Conservation (phyloP, 1,140 invertebrate species). For the Bombus soroeensis region DNA sequence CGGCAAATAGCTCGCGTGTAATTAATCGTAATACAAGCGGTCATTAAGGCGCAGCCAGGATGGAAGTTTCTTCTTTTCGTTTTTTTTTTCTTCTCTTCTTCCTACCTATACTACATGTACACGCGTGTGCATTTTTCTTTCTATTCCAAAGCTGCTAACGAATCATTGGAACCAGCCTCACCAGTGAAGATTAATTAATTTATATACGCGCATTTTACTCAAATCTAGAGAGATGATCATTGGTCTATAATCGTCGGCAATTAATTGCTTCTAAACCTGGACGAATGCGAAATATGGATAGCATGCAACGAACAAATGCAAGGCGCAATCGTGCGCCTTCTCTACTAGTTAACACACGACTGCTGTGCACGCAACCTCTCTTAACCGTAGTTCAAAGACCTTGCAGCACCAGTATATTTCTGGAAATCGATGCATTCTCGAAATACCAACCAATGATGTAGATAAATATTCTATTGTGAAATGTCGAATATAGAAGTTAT, state of each 20-base stretch:
- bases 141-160: not conserved
- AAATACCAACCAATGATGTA: not conserved
- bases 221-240: not conserved
- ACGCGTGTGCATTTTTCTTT: not conserved
- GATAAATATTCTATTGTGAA: not conserved
- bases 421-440: constrained; percentile 54
- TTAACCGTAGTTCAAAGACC: constrained; percentile 63
- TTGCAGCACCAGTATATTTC: constrained; percentile 57
- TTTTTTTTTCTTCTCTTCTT: not conserved
- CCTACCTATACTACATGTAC: too few species aligned
- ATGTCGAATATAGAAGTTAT: too few species aligned
- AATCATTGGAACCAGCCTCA: not conserved
- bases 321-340: not conserved
- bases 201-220: constrained; percentile 45
- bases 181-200: constrained; percentile 55
- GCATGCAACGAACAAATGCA: constrained; percentile 20
- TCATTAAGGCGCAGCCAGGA: constrained; percentile 29
- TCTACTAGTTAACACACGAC: not conserved
- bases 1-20: constrained; percentile 59
- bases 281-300: constrained; percentile 35
- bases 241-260: constrained; percentile 7
- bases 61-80: not conserved
- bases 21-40: constrained; percentile 57
- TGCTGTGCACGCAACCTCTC: constrained; percentile 31
- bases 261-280: constrained; percentile 1